phyloP scores from a whole-genome alignment of 1,140 invertebrate genomes.

The Brachionus plicatilis region DNA sequence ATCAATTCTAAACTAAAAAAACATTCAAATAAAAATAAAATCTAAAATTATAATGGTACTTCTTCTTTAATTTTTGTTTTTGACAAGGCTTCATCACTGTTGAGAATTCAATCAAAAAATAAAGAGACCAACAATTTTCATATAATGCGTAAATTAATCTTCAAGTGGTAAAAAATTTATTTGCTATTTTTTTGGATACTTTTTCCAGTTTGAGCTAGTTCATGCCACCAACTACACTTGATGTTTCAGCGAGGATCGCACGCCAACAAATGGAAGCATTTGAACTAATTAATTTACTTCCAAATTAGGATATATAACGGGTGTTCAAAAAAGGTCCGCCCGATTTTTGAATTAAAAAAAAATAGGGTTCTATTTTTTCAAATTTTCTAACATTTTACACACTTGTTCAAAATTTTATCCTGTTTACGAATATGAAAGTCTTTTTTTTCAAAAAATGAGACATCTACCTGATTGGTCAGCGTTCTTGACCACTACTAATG shows the following conservation, averaged over 20 bases:
- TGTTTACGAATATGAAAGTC: too few relatives aligned
- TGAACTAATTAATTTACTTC: slow-evolving; percentile 1
- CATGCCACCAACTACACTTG: neutral
- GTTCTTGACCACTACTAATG: too few relatives aligned
- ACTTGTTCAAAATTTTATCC: too few relatives aligned
- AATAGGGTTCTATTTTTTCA: too few relatives aligned
- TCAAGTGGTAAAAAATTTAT: neutral
- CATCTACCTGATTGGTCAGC: too few relatives aligned
- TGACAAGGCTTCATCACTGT: neutral
- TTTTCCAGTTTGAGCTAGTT: neutral
- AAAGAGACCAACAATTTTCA: neutral
- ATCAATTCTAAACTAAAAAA: neutral
- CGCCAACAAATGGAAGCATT: neutral
- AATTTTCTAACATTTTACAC: too few relatives aligned
- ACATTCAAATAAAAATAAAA: neutral
- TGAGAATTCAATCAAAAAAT: neutral
- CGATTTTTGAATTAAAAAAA: too few relatives aligned
- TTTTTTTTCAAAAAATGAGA: too few relatives aligned
- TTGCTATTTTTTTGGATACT: neutral
- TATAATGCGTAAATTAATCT: neutral
- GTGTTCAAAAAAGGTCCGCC: neutral
- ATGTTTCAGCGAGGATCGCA: neutral
- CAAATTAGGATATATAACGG: neutral
- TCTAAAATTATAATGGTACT: neutral
- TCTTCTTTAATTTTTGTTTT: neutral